These are phyloP conservation scores for Pelusios castaneus DNA, from an alignment of 2,113 vertebrate genomes.

Conservation along the genomic window DNA sequence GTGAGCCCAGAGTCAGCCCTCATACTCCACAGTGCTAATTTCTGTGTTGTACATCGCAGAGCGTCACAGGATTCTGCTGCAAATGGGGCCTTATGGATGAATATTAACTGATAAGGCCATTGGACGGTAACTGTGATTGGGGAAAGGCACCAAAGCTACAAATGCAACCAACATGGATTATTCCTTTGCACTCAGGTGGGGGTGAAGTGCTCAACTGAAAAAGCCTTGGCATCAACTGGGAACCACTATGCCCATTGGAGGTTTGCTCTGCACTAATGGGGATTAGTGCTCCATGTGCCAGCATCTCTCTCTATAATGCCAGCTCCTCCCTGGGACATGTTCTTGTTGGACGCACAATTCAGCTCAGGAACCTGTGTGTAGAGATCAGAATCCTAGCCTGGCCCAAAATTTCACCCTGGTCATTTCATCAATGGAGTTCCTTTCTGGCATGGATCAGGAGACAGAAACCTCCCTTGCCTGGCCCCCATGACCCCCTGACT, in stretches of 20 bases:
- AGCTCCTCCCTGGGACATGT: background rate
- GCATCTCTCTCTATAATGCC: too few relatives aligned
- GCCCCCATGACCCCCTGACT: background rate
- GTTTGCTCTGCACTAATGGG: too few relatives aligned
- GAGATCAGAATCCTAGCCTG: background rate
- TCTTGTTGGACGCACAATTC: background rate
- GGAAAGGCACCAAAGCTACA: background rate
- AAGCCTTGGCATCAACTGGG: constrained; percentile 24
- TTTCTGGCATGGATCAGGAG: background rate
- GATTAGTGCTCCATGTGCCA: too few relatives aligned
- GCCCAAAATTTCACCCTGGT: background rate
- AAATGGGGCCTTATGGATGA: background rate
- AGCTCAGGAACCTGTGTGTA: background rate
- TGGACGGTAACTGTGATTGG: background rate
- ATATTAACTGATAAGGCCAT: background rate
- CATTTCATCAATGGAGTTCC: background rate
- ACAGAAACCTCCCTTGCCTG: background rate
- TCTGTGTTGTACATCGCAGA: background rate
- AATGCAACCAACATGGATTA: background rate
- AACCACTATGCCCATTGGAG: background rate
- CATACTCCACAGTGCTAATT: background rate
- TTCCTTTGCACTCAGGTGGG: background rate
- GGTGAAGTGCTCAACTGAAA: background rate
- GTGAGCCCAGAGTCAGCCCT: background rate
- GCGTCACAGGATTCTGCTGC: background rate